phyloP scores from a whole-genome alignment of 2,888 invertebrate species.

The Pantelozetes paolii region DNA sequence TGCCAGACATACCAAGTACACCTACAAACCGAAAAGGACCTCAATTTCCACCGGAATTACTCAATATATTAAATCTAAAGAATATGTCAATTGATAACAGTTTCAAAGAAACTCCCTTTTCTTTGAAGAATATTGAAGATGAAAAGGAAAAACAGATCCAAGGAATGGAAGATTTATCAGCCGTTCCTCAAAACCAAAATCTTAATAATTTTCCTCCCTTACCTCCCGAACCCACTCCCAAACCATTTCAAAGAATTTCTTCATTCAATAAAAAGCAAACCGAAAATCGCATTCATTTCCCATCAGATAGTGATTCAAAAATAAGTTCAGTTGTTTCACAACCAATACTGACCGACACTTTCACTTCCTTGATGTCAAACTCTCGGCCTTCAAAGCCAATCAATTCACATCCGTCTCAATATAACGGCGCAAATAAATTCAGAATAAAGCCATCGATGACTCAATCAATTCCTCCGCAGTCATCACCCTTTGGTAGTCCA shows the following conservation, averaged over 20 bases:
- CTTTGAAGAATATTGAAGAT: background rate
- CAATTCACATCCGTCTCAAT: background rate
- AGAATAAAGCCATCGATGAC: constrained; percentile 10
- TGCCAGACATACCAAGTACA: background rate
- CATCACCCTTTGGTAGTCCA: background rate
- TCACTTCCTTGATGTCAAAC: background rate
- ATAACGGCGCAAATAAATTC: constrained; percentile 12
- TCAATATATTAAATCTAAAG: constrained; percentile 2
- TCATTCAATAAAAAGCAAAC: background rate
- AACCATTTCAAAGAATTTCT: constrained; percentile 5
- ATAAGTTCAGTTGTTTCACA: background rate
- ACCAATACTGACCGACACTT: background rate
- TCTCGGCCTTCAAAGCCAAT: background rate
- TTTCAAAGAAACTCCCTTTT: background rate
- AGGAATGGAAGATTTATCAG: background rate
- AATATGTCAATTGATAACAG: background rate
- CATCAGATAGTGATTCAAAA: background rate
- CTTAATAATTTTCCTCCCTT: too few relatives aligned
- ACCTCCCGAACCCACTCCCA: background rate
- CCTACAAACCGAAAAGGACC: constrained; percentile 35
- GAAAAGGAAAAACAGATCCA: background rate
- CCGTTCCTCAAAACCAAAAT: background rate
- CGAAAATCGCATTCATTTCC: constrained; percentile 16
- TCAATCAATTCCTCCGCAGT: background rate
- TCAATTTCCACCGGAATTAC: constrained; percentile 18